Evolutionary conservation across 2,797 vertebrate genomes (phyloP).

Genomic region (Mormyrus proboscirostris): DNA sequence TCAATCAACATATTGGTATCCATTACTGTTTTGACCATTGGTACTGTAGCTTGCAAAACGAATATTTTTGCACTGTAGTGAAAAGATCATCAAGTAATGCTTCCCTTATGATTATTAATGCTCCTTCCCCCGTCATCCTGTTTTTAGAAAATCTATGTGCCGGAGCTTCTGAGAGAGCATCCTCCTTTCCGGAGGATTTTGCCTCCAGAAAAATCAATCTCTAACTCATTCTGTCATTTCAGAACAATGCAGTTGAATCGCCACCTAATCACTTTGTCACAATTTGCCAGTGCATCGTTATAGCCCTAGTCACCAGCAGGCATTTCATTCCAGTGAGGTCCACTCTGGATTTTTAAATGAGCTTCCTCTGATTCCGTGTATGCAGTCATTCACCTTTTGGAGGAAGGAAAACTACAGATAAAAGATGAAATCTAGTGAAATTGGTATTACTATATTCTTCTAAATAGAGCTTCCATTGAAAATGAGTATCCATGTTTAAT

Average conservation of each 20-base stretch:
- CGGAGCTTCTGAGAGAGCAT: background rate
- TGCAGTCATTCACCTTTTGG: background rate
- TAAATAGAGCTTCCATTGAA: background rate
- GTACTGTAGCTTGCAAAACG: background rate
- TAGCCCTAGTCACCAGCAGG: background rate
- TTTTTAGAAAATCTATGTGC: background rate
- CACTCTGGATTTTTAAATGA: background rate
- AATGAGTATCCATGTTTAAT: background rate
- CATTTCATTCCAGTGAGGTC: background rate
- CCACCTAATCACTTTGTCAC: background rate
- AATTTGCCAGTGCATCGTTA: background rate
- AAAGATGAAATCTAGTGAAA: background rate
- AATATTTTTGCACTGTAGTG: background rate
- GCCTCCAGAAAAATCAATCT: background rate
- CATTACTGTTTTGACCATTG: background rate
- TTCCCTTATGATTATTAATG: background rate
- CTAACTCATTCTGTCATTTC: background rate
- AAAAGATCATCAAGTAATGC: background rate
- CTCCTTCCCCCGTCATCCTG: background rate
- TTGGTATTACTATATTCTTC: background rate
- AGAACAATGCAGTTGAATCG: background rate
- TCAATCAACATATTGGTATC: background rate
- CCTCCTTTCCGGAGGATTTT: background rate
- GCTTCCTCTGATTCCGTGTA: background rate
- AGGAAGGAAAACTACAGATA: background rate